Evolutionary conservation across 2,113 vertebrate species (phyloP).

Genomic region (Python bivittatus): DNA sequence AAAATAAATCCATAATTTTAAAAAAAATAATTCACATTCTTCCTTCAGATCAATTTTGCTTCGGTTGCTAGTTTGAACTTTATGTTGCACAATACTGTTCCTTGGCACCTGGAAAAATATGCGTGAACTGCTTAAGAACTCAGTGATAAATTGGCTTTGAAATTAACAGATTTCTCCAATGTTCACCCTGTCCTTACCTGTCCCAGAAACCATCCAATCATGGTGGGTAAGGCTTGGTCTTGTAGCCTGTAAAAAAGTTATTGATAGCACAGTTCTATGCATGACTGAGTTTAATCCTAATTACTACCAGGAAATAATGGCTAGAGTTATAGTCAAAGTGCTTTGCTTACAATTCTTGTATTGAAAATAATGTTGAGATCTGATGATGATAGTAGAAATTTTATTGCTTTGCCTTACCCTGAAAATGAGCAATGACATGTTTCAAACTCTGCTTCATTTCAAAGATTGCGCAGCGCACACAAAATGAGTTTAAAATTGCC

Average conservation of each 20-base stretch:
- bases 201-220: neutral
- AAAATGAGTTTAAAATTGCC: neutral
- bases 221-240: neutral
- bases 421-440: neutral
- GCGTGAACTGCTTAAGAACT: neutral
- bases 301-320: neutral
- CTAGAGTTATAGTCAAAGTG: neutral
- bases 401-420: neutral
- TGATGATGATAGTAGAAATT: neutral
- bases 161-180: neutral
- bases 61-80: neutral
- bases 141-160: neutral
- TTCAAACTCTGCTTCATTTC: neutral
- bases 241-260: neutral
- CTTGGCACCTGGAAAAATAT: neutral
- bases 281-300: neutral
- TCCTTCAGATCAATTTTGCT: neutral
- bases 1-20: neutral
- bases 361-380: neutral
- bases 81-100: neutral
- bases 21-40: neutral
- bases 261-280: neutral
- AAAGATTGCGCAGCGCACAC: neutral
- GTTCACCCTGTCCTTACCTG: neutral
- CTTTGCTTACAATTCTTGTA: neutral